Conservation (phyloP, 2,797 vertebrate genomes). For the Bovichtus diacanthus region DNA sequence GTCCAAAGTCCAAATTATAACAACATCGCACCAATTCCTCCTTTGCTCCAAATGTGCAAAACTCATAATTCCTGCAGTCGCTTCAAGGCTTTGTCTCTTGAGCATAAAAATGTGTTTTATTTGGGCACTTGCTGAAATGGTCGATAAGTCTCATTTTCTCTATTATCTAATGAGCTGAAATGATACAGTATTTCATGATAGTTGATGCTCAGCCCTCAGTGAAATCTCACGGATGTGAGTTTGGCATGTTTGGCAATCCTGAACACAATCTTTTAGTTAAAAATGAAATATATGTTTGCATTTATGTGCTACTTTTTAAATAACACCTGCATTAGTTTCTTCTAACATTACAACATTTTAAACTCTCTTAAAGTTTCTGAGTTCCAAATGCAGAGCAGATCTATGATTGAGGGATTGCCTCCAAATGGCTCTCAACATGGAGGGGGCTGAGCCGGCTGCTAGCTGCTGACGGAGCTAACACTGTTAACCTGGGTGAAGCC, state of each 20-base stretch:
- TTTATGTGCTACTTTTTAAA: neutral
- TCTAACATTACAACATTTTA: neutral
- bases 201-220: neutral
- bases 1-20: no score
- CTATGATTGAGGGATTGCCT: no score
- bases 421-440: no score
- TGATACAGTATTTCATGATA: neutral
- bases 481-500: no score
- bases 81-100: neutral
- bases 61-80: neutral
- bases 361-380: no score
- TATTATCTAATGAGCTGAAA: neutral
- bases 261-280: neutral
- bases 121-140: neutral
- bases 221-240: neutral
- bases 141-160: neutral
- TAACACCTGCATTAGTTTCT: neutral
- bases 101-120: neutral
- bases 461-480: no score
- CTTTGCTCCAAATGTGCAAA: neutral
- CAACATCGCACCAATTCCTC: neutral
- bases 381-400: no score
- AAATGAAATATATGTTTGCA: neutral
- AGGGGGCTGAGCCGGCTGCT: no score
- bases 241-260: neutral